These are phyloP conservation scores for Galaxea fascicularis DNA, from an alignment of 92 coral and sea anemone genomes.

Conservation along the genomic window DNA sequence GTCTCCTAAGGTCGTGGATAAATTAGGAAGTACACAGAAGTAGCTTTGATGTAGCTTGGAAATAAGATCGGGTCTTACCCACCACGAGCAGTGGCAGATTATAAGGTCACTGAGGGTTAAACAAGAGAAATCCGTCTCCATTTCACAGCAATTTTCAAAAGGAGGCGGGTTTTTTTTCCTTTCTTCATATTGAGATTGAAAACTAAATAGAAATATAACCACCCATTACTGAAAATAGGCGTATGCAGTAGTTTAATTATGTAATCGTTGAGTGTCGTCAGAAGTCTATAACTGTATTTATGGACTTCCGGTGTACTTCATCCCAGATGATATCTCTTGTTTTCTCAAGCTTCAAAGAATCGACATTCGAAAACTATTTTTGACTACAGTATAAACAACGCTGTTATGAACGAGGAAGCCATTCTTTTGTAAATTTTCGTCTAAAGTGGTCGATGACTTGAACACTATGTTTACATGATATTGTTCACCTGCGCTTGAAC, in stretches of 20 bases:
- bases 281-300: not conserved
- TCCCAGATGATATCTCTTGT: not conserved
- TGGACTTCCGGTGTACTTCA: constrained; percentile 18
- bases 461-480: too few species aligned
- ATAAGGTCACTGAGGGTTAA: not conserved
- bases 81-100: not conserved
- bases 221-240: not conserved
- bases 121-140: not conserved
- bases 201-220: not conserved
- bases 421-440: not conserved
- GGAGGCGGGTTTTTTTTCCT: not conserved
- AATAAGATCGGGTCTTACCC: not conserved
- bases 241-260: not conserved
- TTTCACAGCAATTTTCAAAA: not conserved
- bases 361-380: constrained; percentile 9
- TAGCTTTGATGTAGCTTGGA: not conserved
- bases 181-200: not conserved
- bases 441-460: not conserved
- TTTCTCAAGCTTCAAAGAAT: not conserved
- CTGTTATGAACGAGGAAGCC: not conserved
- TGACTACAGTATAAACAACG: not conserved
- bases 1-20: not conserved
- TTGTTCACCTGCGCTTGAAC: not conserved
- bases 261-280: not conserved
- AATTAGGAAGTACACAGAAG: not conserved